Evolutionary conservation across 2,113 vertebrate genomes (phyloP).

Genomic region (Scopus umbretta): DNA sequence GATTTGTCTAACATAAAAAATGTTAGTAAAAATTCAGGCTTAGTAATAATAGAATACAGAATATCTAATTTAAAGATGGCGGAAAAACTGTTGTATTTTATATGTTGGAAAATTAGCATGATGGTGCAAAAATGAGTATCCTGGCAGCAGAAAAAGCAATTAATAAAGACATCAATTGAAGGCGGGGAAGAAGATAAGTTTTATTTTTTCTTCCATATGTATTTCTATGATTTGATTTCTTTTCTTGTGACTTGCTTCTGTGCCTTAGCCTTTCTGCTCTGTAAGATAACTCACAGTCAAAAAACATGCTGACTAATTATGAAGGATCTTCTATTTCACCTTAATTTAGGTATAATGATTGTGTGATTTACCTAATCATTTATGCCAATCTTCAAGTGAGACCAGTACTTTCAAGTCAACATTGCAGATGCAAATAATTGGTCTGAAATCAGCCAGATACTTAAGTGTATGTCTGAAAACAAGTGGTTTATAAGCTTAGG

Average conservation of each 20-base stretch:
- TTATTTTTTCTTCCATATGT: not conserved
- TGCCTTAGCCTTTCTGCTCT: not conserved
- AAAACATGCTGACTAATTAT: not conserved
- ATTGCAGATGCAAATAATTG: not conserved
- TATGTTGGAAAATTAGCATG: not conserved
- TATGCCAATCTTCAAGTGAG: not conserved
- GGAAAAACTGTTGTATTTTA: not conserved
- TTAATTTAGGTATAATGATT: not conserved
- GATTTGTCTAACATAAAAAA: not conserved
- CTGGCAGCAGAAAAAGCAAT: not conserved
- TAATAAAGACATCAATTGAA: not conserved
- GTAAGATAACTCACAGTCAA: not conserved
- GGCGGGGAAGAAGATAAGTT: not conserved
- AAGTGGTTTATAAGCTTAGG: not conserved
- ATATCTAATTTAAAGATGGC: not conserved
- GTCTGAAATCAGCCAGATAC: not conserved
- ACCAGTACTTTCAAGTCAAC: not conserved
- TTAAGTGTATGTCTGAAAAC: not conserved
- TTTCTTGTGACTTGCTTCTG: not conserved
- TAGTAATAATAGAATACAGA: not conserved
- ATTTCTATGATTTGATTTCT: not conserved
- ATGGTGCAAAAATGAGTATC: not conserved
- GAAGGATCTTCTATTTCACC: not conserved
- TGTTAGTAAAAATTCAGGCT: not conserved
- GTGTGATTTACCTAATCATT: not conserved